phyloP scores from a whole-genome alignment of 1,140 invertebrate genomes.

The Amphibalanus amphitrite region DNA sequence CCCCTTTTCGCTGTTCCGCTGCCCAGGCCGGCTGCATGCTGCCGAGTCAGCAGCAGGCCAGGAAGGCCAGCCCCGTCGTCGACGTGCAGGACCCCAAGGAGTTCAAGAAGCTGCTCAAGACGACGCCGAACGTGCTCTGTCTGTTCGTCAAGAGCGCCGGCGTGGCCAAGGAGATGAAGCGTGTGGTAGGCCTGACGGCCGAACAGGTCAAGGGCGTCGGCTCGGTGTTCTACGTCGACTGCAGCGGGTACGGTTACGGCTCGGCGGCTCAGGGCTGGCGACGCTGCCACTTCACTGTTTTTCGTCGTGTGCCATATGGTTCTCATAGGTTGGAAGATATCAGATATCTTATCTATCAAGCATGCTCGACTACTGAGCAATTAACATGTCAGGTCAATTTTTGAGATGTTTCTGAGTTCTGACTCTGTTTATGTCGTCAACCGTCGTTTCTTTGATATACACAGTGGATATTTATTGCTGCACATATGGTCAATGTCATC shows the following conservation, averaged over 20 bases:
- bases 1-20: no score
- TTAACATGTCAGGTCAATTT: neutral
- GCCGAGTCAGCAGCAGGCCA: no score
- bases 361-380: neutral
- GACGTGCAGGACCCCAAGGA: no score
- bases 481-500: no score
- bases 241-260: neutral
- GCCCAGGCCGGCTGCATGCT: no score
- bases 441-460: constrained; percentile 8
- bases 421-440: neutral
- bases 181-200: neutral
- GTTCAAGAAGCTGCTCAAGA: neutral
- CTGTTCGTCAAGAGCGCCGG: neutral
- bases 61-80: no score
- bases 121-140: neutral
- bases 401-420: neutral
- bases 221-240: neutral
- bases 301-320: neutral
- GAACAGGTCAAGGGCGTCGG: neutral
- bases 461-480: neutral
- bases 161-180: neutral
- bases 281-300: no score
- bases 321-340: neutral
- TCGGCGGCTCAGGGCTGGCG: no score
- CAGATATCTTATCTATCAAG: no score